phyloP scores from a whole-genome alignment of 2,797 vertebrate genomes.

The Rhynchotus rufescens region DNA sequence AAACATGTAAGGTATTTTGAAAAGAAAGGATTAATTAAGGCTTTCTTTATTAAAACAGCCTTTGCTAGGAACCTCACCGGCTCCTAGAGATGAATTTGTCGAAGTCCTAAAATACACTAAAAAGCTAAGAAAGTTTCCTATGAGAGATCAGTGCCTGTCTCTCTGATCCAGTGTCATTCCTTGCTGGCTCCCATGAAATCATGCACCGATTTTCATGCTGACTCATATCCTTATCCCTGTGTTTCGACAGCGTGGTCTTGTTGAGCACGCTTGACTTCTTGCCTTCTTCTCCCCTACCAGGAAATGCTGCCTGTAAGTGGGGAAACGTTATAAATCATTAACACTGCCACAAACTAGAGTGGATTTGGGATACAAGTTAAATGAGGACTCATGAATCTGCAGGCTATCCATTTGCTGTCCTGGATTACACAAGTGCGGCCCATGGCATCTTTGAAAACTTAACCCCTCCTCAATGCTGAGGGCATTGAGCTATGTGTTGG shows the following conservation, averaged over 20 bases:
- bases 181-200: not conserved
- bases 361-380: conserved; percentile 19
- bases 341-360: not conserved
- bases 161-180: not conserved
- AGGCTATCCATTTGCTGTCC: not conserved
- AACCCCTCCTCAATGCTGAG: not conserved
- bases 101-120: not conserved
- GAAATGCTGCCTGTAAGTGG: not conserved
- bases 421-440: not conserved
- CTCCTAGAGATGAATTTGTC: not conserved
- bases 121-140: not conserved
- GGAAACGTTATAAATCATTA: not conserved
- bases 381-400: not conserved
- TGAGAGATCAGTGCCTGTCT: not conserved
- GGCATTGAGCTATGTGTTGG: not conserved
- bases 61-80: not conserved
- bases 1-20: not conserved
- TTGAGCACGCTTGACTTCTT: not conserved
- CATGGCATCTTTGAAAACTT: not conserved
- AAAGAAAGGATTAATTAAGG: not conserved
- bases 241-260: not conserved
- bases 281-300: not conserved
- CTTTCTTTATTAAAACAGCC: not conserved
- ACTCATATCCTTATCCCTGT: not conserved
- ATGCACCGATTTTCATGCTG: not conserved